Conservation (phyloP, 2,797 vertebrate species). For the Vespertilio murinus region DNA sequence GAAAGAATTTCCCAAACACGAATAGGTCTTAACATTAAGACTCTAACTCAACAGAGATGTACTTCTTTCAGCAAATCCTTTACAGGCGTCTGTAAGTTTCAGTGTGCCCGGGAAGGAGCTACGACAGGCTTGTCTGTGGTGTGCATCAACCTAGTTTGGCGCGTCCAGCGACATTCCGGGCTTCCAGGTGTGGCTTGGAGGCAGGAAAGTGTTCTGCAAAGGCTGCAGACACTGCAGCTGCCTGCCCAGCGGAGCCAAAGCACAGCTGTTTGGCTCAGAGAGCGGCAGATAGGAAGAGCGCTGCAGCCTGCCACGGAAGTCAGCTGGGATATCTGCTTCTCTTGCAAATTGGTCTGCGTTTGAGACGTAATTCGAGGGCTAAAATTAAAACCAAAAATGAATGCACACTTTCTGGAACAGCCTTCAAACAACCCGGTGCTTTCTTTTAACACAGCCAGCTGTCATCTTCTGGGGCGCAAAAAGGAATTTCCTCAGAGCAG, state of each 20-base stretch:
- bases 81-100: neutral
- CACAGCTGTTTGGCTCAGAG: slow-evolving; percentile 58
- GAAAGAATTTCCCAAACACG: neutral
- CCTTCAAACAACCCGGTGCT: slow-evolving; percentile 37
- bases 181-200: neutral
- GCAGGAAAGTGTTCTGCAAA: neutral
- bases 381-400: slow-evolving; percentile 66
- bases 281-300: neutral
- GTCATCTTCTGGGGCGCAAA: neutral
- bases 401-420: slow-evolving; percentile 41
- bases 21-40: neutral
- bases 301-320: slow-evolving; percentile 19
- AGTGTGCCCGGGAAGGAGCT: neutral
- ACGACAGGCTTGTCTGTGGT: neutral
- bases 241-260: neutral
- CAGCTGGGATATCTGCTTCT: slow-evolving; percentile 57
- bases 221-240: neutral
- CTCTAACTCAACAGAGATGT: neutral
- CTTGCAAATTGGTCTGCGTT: slow-evolving; percentile 48
- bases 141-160: neutral
- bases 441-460: slow-evolving; percentile 40
- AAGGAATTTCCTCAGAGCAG: slow-evolving; percentile 56
- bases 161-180: neutral
- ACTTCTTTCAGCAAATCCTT: neutral
- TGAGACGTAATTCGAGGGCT: slow-evolving; percentile 44